Conservation (phyloP, 2,113 vertebrate genomes). For the Narcine bancroftii region DNA sequence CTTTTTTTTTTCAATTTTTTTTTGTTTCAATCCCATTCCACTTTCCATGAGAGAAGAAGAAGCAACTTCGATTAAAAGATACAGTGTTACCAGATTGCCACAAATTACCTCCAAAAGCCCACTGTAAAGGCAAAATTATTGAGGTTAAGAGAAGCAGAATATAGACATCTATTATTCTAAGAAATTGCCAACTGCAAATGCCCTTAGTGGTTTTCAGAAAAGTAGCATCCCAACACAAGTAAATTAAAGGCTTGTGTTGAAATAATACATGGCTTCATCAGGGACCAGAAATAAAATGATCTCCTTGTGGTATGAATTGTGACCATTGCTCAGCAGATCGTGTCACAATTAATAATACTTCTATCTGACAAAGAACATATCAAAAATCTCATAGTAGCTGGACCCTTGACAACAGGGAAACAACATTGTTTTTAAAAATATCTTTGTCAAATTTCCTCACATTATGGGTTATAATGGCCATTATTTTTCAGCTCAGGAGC, state of each 20-base stretch:
- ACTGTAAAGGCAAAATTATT: not conserved
- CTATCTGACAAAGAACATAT: not conserved
- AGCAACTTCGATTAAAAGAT: not conserved
- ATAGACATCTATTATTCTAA: not conserved
- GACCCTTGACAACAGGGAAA: not conserved
- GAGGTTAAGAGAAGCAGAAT: not conserved
- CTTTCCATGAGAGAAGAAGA: not conserved
- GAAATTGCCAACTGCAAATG: not conserved
- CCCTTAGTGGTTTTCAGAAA: not conserved
- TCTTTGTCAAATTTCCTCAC: not conserved
- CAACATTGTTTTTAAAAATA: not conserved
- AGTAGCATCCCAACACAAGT: not conserved
- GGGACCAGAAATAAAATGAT: not conserved
- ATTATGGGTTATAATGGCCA: not conserved
- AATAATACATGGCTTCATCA: not conserved
- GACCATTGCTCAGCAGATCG: not conserved
- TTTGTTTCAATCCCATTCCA: not conserved
- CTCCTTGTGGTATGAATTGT: not conserved
- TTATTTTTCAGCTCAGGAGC: not conserved
- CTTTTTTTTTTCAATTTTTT: no score
- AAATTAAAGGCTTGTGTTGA: not conserved
- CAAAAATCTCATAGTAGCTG: not conserved
- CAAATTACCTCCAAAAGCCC: not conserved
- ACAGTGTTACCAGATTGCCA: not conserved
- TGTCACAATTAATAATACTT: not conserved